These are phyloP conservation scores for Chiroxiphia lanceolata DNA, from an alignment of 2,797 vertebrate genomes.

Conservation along the genomic window DNA sequence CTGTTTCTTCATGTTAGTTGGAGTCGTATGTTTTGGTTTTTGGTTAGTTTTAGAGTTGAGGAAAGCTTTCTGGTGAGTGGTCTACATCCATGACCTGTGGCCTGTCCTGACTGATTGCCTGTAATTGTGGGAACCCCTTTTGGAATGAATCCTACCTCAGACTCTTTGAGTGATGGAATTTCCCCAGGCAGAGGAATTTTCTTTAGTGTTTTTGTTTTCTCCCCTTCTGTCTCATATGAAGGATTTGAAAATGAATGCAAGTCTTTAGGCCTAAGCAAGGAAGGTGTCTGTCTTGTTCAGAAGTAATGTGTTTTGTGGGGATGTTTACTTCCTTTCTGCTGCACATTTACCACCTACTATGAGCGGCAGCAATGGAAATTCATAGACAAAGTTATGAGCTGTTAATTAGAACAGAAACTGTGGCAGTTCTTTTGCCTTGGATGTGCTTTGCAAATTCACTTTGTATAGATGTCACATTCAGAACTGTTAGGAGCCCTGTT, in stretches of 20 bases:
- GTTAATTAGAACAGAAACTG: conserved; percentile 8
- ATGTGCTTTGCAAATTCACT: background rate
- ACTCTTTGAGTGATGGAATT: background rate
- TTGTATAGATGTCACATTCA: background rate
- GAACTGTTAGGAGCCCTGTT: background rate
- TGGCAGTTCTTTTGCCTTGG: background rate
- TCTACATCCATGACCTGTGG: background rate
- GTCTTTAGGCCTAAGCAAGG: background rate
- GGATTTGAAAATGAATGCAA: background rate
- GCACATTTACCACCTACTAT: background rate
- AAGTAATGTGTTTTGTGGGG: background rate
- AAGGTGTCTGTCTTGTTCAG: background rate
- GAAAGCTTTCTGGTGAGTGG: background rate
- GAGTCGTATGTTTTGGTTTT: background rate
- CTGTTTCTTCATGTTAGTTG: background rate
- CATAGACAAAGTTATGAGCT: background rate
- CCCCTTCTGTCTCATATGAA: background rate
- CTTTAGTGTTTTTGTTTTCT: conserved; percentile 1
- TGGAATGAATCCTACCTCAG: background rate
- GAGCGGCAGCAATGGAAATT: background rate
- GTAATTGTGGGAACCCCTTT: background rate
- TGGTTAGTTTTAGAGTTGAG: background rate
- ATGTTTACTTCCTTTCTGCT: background rate
- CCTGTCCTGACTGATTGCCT: background rate
- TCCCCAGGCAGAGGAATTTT: background rate